A percentile compares a stretch with the other conserved stretches of the same genome.
phyloP scores from a whole-genome alignment of 2,113 vertebrate species.

The Oriolus oriolus region DNA sequence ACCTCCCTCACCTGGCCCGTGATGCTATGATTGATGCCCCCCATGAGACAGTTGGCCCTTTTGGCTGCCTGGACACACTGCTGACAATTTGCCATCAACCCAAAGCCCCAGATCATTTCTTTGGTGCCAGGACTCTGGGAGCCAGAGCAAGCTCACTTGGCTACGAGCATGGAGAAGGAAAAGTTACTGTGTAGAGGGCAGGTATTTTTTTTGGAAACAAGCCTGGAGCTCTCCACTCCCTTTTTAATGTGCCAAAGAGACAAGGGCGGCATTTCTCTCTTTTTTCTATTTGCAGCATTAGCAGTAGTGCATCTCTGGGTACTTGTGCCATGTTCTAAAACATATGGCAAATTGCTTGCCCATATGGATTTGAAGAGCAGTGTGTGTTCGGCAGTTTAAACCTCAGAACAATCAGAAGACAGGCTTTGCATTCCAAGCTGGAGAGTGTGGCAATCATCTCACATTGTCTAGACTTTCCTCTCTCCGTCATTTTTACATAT shows the following conservation, averaged over 20 bases:
- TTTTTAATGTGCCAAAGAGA: neutral
- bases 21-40: neutral
- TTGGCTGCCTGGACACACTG: neutral
- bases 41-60: neutral
- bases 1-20: rapidly evolving
- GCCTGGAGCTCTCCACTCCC: neutral
- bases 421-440: neutral
- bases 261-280: rapidly evolving
- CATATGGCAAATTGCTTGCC: conserved; percentile 33
- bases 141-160: neutral
- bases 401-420: neutral
- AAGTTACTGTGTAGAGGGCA: neutral
- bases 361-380: neutral
- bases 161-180: rapidly evolving
- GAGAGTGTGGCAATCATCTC: conserved; percentile 37
- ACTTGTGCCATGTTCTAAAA: neutral
- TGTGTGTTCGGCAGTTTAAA: neutral
- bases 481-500: conserved; percentile 27
- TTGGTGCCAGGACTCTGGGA: neutral
- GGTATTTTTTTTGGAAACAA: neutral
- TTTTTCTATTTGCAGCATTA: neutral
- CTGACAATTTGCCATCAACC: neutral
- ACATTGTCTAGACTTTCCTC: conserved; percentile 49
- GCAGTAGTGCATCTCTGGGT: neutral
- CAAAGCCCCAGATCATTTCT: neutral